Percentiles rank a stretch among this genome's conserved stretches.
Conservation (phyloP, 2,797 vertebrate genomes). For the Aulostomus chinensis region DNA sequence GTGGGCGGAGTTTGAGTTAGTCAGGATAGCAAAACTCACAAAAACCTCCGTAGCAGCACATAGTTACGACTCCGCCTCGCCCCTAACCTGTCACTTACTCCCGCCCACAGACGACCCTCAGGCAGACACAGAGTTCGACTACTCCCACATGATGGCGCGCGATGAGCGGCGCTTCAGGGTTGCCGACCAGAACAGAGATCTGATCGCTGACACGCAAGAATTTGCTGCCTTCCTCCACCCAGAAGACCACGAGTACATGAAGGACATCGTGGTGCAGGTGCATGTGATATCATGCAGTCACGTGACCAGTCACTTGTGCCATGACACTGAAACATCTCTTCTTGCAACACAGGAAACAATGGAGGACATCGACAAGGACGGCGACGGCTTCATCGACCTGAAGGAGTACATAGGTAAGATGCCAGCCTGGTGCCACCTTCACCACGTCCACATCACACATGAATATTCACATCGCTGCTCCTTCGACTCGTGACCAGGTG, state of each 20-base stretch:
- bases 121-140: constrained; percentile 85
- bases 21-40: no score
- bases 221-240: constrained; percentile 92
- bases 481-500: constrained; percentile 62
- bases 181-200: constrained; percentile 85
- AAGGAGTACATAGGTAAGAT: constrained; percentile 93
- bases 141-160: constrained; percentile 88
- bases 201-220: constrained; percentile 86
- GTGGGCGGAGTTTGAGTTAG: no score
- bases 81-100: not conserved
- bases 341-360: constrained; percentile 86
- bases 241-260: constrained; percentile 92
- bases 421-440: not conserved
- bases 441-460: not conserved
- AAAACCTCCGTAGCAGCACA: no score
- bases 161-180: constrained; percentile 90
- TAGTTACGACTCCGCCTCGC: no score
- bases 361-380: constrained; percentile 94
- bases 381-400: constrained; percentile 90
- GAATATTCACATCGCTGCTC: not conserved
- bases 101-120: constrained; percentile 81
- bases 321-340: not conserved
- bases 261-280: constrained; percentile 90
- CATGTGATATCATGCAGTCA: constrained; percentile 1
- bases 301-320: not conserved